These are phyloP conservation scores for Andrena bicolor DNA, from an alignment of 2,888 invertebrate genomes.

Conservation along the genomic window DNA sequence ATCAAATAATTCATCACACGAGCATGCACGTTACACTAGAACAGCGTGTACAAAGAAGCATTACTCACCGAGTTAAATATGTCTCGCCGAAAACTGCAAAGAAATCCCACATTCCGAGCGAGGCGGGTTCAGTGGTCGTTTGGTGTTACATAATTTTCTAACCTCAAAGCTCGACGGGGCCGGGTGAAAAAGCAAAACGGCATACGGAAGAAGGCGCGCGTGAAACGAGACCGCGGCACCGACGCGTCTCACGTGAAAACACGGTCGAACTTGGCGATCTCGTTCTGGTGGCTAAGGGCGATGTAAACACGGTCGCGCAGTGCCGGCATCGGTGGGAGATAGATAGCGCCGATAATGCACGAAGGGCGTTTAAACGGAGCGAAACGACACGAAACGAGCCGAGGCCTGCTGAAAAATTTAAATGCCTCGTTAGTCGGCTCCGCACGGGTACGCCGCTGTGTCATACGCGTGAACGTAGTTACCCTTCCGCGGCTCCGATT, in stretches of 20 bases:
- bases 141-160: slow-evolving; percentile 64
- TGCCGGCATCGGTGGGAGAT: slow-evolving; percentile 26
- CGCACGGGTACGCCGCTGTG: slow-evolving; percentile 24
- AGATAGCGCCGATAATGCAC: slow-evolving; percentile 9
- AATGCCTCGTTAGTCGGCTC: slow-evolving; percentile 30
- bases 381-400: slow-evolving; percentile 16
- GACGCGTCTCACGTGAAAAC: slow-evolving; percentile 39
- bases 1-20: not conserved
- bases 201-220: slow-evolving; percentile 29
- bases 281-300: slow-evolving; percentile 10
- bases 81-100: slow-evolving; percentile 58
- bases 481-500: slow-evolving; percentile 35
- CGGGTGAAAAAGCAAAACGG: slow-evolving; percentile 11
- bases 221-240: slow-evolving; percentile 44
- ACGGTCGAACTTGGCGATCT: slow-evolving; percentile 38
- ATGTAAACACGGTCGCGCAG: slow-evolving; percentile 10
- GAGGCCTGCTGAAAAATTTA: slow-evolving; percentile 50
- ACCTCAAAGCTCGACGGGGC: slow-evolving; percentile 24
- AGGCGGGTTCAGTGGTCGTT: slow-evolving; percentile 56
- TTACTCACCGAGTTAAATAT: slow-evolving; percentile 61
- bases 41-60: not conserved
- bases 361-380: slow-evolving; percentile 37
- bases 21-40: not conserved
- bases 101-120: slow-evolving; percentile 69
- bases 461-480: slow-evolving; percentile 27